A percentile compares a stretch with the other conserved stretches of the same genome.
phyloP scores from a whole-genome alignment of 2,888 invertebrate genomes.

The Plagodis pulveraria region DNA sequence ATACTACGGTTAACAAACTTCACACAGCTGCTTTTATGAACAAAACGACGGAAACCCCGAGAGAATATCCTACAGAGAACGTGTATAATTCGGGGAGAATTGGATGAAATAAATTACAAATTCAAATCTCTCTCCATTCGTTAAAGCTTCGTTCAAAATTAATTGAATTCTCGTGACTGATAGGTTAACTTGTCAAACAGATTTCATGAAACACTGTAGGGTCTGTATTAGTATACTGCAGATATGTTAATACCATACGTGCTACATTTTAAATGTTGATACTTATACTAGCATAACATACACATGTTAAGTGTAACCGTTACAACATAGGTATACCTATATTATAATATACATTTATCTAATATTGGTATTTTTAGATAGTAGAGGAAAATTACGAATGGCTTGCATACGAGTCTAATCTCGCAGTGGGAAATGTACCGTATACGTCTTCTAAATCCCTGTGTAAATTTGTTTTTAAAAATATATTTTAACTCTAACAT shows the following conservation, averaged over 20 bases:
- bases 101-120: constrained; percentile 32
- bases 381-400: too few relatives aligned
- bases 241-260: background rate
- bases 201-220: constrained; percentile 1
- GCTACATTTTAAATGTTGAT: too few relatives aligned
- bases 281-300: too few relatives aligned
- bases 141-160: constrained; percentile 18
- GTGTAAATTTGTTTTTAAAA: too few relatives aligned
- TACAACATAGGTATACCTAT: too few relatives aligned
- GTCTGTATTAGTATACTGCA: background rate
- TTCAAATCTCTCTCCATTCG: constrained; percentile 18
- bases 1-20: constrained; percentile 31
- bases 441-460: too few relatives aligned
- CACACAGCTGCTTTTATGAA: constrained; percentile 31
- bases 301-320: too few relatives aligned
- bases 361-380: too few relatives aligned
- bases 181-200: constrained; percentile 19
- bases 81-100: constrained; percentile 27
- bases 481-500: too few relatives aligned
- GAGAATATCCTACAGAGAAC: constrained; percentile 10
- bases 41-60: constrained; percentile 22
- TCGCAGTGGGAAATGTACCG: too few relatives aligned
- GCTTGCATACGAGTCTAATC: too few relatives aligned
- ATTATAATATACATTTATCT: too few relatives aligned
- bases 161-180: constrained; percentile 21